Base-by-base conservation (phyloP, 64 coral and sea anemone species). In the Montipora foliosa region DNA sequence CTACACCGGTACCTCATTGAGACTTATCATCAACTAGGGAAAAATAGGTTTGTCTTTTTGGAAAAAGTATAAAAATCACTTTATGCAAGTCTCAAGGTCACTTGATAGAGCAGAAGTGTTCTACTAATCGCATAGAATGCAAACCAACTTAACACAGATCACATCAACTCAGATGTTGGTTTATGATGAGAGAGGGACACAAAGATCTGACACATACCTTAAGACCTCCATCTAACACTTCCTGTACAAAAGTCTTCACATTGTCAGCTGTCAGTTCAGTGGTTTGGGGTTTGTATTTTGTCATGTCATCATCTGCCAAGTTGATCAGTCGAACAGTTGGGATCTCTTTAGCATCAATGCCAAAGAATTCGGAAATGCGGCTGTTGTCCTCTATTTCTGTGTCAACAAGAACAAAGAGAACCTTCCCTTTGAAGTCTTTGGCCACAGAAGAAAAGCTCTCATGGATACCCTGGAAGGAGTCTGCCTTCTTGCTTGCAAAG, bases 341-440 rank as follows among this genome's bases (percentile, higher is more conserved):
- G 24, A 95, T 84, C 16, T 99, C 98, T 66, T 94, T 89, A 74
- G 83, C 89, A 15, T 89, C 77, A 81, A 99, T 96, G 37, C 98
- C 98, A 90, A 99, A 99, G 89, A 99, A 99, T 77, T 99, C 98
- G 3, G 93, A 90, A 67, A 99, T 96, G 15, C 98, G 92, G 72
- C 89, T 84, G 68, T 99, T 99, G 69, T 99, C 98, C 68, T 99
- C 98, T 44, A 99, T 58, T 73, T 96, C 95, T 60, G 86, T 64
- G 73, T 99, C 91, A 81, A 99, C 95, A 58, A 94, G 94, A 44
- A 99, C 98, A 92, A 99, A 99, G 45, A 99, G 92, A 84, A 99
- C 95, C 80, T 99, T 94, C 13, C 98, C 98, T 87, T 99, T 99
- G 29, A 99, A 99, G 2, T 89, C 98, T 74, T 99, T 99, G 1